Conservation (phyloP, 30 jellyfish, hydroid and myxozoan species). For the Aurelia coerulea region DNA sequence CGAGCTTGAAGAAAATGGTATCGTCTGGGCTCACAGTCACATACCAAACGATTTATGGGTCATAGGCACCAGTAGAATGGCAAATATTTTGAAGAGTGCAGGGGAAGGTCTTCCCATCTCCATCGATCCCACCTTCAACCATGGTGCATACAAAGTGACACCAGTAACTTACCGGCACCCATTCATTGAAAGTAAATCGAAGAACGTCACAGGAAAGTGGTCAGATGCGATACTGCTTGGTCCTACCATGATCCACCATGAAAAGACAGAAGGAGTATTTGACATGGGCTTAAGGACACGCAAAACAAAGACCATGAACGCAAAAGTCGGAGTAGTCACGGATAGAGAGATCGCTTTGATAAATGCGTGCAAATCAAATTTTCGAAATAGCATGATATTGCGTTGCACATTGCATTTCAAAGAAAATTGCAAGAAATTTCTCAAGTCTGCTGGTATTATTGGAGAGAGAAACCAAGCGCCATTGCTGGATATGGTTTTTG, state of each 20-base stretch:
- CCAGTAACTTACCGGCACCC: slow-evolving; percentile 30
- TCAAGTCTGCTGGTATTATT: slow-evolving; percentile 3
- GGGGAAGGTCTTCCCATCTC: background rate
- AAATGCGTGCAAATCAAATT: slow-evolving; percentile 14
- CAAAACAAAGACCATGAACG: background rate
- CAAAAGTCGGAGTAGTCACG: background rate
- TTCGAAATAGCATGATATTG: background rate
- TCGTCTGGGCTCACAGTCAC: slow-evolving; percentile 3
- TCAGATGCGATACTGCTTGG: background rate
- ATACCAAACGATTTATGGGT: slow-evolving; percentile 25
- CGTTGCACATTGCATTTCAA: slow-evolving; percentile 28
- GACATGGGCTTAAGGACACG: slow-evolving; percentile 14
- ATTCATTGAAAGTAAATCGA: background rate
- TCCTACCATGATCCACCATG: slow-evolving; percentile 13
- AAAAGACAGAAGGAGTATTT: background rate
- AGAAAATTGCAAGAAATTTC: slow-evolving; percentile 15
- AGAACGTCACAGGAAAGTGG: background rate
- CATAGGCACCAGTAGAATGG: slow-evolving; percentile 2
- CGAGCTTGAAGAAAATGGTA: slow-evolving; percentile 9
- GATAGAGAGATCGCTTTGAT: slow-evolving; percentile 24
- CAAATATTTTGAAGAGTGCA: background rate
- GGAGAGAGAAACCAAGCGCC: slow-evolving; percentile 7
- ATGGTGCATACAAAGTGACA: slow-evolving; percentile 15
- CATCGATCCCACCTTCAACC: slow-evolving; percentile 10
- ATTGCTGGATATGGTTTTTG: slow-evolving; percentile 27